Evolutionary conservation across 2,888 invertebrate genomes (phyloP).

Genomic region (Arenicola marina): DNA sequence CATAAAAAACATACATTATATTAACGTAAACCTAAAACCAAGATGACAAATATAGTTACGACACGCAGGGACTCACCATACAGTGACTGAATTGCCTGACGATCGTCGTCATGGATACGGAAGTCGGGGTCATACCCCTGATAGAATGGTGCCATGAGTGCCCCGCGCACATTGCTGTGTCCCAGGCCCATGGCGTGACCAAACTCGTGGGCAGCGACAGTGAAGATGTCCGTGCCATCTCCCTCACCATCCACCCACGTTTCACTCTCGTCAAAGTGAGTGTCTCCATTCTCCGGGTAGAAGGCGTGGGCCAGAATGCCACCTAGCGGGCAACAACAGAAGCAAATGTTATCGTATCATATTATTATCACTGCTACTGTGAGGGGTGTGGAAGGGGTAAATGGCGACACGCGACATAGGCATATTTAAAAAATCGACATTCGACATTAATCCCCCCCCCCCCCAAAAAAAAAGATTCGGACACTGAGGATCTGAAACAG

Average conservation of each 20-base stretch:
- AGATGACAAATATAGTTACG: too few relatives aligned
- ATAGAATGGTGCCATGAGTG: slow-evolving; percentile 59
- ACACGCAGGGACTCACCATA: slow-evolving; percentile 58
- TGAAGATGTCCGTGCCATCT: slow-evolving; percentile 47
- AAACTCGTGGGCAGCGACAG: slow-evolving; percentile 59
- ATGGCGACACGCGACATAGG: too few relatives aligned
- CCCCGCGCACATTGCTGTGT: slow-evolving; percentile 49
- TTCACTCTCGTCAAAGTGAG: slow-evolving; percentile 59
- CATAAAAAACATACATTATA: too few relatives aligned
- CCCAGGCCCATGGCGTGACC: slow-evolving; percentile 59
- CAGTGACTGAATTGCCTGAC: slow-evolving; percentile 48
- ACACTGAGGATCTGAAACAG: too few relatives aligned
- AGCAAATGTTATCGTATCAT: neutral
- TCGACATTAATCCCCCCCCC: too few relatives aligned
- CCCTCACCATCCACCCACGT: slow-evolving; percentile 46
- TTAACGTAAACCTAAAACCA: too few relatives aligned
- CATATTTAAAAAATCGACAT: too few relatives aligned
- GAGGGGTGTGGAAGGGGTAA: too few relatives aligned
- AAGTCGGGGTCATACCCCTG: slow-evolving; percentile 53
- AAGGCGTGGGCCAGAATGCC: slow-evolving; percentile 58
- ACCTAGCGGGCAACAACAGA: slow-evolving; percentile 33
- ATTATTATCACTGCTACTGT: neutral
- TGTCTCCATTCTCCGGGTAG: slow-evolving; percentile 56
- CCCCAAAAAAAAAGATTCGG: too few relatives aligned
- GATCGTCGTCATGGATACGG: slow-evolving; percentile 50